Percentiles rank a stretch among this genome's conserved stretches.
Evolutionary conservation across 1,140 invertebrate genomes (phyloP).

Genomic region (Dreissena rostriformis): DNA sequence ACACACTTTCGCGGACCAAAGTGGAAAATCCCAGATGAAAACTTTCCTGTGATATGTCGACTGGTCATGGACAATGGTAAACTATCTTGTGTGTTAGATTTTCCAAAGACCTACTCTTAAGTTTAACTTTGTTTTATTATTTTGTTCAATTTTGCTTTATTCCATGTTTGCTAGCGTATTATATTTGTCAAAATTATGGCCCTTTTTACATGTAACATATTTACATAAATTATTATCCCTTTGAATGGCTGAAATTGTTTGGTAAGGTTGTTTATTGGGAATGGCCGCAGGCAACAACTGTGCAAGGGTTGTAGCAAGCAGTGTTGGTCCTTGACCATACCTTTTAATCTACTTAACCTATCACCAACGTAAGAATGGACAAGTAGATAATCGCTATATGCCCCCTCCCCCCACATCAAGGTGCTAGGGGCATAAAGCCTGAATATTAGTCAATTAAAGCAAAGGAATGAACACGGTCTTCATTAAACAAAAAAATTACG

Average conservation of each 20-base stretch:
- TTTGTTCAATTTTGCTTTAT: background rate
- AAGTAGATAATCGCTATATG: no score
- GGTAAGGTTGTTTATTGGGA: no score
- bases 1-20: conserved; percentile 70
- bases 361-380: no score
- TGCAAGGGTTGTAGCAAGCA: no score
- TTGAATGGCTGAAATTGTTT: background rate
- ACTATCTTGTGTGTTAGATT: background rate
- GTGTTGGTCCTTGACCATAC: no score
- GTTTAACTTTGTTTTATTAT: background rate
- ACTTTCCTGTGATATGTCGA: conserved; percentile 71
- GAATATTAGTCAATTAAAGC: no score
- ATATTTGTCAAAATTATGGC: background rate
- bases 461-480: no score
- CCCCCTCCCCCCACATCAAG: no score
- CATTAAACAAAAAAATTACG: no score
- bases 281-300: no score
- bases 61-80: conserved; percentile 75
- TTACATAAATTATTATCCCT: background rate
- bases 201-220: background rate
- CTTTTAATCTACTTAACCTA: no score
- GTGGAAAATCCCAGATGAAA: conserved; percentile 71
- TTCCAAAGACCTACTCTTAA: background rate
- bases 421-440: no score
- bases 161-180: background rate